Conservation (phyloP, 2,113 vertebrate species). For the Odontesthes bonariensis region DNA sequence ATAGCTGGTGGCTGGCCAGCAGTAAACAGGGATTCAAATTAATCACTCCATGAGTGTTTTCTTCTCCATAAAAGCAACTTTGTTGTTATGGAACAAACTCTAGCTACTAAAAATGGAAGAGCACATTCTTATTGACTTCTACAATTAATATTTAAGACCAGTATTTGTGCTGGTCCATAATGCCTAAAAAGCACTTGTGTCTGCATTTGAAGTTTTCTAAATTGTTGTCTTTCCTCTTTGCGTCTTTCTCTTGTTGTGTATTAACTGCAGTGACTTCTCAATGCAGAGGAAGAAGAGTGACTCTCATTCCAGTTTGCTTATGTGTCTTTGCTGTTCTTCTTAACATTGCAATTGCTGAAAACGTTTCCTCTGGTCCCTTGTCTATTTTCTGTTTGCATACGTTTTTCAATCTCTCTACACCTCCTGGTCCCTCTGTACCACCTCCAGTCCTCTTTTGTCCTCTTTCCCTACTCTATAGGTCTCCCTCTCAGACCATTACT, state of each 20-base stretch:
- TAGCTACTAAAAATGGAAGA: slow-evolving; percentile 43
- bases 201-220: slow-evolving; percentile 52
- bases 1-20: slow-evolving; percentile 35
- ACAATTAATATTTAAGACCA: slow-evolving; percentile 49
- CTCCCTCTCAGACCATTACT: slow-evolving; percentile 40
- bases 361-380: not conserved
- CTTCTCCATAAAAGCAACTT: slow-evolving; percentile 31
- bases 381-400: slow-evolving; percentile 27
- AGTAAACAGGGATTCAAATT: slow-evolving; percentile 52
- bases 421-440: slow-evolving; percentile 25
- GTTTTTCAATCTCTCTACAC: not conserved
- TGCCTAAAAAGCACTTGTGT: slow-evolving; percentile 39
- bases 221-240: slow-evolving; percentile 44
- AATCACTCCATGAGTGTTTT: slow-evolving; percentile 42
- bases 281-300: slow-evolving; percentile 14
- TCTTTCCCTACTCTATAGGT: slow-evolving; percentile 15
- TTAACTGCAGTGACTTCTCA: slow-evolving; percentile 17
- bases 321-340: not conserved
- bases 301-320: slow-evolving; percentile 22
- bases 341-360: not conserved
- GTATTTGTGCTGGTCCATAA: slow-evolving; percentile 53
- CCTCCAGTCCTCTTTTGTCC: slow-evolving; percentile 31
- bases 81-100: slow-evolving; percentile 43
- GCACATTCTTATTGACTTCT: slow-evolving; percentile 37
- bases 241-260: slow-evolving; percentile 31